These are phyloP conservation scores for Rutpela maculata DNA, from an alignment of 2,888 invertebrate species.

Conservation along the genomic window DNA sequence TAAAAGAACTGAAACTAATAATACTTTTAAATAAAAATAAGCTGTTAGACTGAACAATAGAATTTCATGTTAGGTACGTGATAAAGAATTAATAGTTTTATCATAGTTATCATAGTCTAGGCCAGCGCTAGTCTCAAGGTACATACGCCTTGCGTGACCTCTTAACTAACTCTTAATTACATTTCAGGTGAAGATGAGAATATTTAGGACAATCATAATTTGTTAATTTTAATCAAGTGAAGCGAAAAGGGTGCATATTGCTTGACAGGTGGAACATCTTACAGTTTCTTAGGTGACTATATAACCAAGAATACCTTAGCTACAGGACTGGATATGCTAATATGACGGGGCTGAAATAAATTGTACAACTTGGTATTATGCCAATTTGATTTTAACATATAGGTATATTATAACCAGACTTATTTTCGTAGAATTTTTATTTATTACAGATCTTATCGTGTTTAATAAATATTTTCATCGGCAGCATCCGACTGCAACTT, in stretches of 20 bases:
- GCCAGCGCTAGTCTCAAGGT: slow-evolving; percentile 26
- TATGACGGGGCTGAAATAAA: neutral
- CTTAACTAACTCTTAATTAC: slow-evolving; percentile 18
- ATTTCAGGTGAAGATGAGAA: slow-evolving; percentile 16
- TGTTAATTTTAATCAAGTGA: slow-evolving; percentile 52
- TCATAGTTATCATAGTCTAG: slow-evolving; percentile 9
- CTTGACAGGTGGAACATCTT: slow-evolving; percentile 21
- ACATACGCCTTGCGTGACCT: neutral
- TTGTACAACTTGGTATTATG: neutral
- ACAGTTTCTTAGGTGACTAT: neutral
- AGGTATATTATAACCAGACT: too few relatives aligned
- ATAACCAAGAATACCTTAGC: neutral
- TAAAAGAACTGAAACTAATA: too few relatives aligned
- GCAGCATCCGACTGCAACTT: too few relatives aligned
- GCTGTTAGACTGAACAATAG: neutral
- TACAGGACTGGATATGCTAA: neutral
- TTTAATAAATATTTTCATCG: too few relatives aligned
- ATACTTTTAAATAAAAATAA: too few relatives aligned
- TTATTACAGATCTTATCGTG: too few relatives aligned
- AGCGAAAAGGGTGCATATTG: slow-evolving; percentile 42
- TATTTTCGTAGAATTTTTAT: too few relatives aligned
- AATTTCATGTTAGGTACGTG: neutral
- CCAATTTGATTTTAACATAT: too few relatives aligned
- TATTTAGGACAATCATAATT: slow-evolving; percentile 46
- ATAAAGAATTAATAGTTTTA: slow-evolving; percentile 12